Evolutionary conservation across 2,888 invertebrate species (phyloP), one percentile per base, ranked within the genome.

Genomic region (Ichneumoninae sp.): DNA sequence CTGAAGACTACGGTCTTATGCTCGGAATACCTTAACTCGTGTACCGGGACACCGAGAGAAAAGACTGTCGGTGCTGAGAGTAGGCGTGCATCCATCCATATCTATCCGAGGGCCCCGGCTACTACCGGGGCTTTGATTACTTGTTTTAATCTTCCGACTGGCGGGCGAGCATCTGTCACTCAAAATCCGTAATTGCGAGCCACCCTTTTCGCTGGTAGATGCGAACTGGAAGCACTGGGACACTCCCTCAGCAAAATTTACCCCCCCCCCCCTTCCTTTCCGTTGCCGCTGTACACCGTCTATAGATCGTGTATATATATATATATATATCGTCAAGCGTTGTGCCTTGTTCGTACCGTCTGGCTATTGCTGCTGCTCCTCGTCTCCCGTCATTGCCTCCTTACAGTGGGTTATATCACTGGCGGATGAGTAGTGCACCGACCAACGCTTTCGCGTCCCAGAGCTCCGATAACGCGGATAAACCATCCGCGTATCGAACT

Each of bases 101-200:
- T 92, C 91, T 90, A 92, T 92, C 89, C 90, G 87, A 87, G 91
- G 91, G 83, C 80, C 65, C 76, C 57, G 76, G 78, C 80, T 73
- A 90, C 90, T 91, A 91, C 88, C 83, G 88, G 91, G 90, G 92
- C 92, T 93, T 93, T 93, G 93, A 93, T 93, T 93, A 93, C 93
- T 93, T 93, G 93, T 93, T 93, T 93, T 93, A 93, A 93, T 93
- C 93, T 93, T 93, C 92, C 92, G 92, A 92, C 92, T 92, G 90
- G 92, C 91, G 91, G 91, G 92, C 92, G 93, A 92, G 93, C 93
- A 93, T 93, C 93, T 93, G 93, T 93, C 93, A 93, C 93, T 93
- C 93, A 93, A 93, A 93, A 92, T 91, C 90, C 91, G 91, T 93
- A 93, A 93, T 93, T 93, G 92, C 91, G 89, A 89, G 89, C 89